phyloP scores from a whole-genome alignment of 2,113 vertebrate genomes.

The Upupa epops region DNA sequence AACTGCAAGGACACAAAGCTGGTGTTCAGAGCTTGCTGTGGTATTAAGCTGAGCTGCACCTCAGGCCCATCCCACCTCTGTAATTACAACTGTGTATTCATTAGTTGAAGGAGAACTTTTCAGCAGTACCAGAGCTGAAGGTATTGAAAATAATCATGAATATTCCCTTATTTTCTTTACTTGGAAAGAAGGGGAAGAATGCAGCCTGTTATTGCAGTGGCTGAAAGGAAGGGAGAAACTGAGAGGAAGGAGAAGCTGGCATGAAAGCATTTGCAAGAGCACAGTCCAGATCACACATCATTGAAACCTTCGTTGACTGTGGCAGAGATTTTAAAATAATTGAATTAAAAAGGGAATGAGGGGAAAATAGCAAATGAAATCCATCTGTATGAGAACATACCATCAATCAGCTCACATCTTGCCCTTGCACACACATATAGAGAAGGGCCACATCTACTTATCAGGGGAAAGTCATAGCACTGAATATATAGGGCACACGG shows the following conservation, averaged over 20 bases:
- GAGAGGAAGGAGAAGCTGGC: neutral
- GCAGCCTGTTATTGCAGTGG: neutral
- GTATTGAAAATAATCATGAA: neutral
- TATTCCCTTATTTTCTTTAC: neutral
- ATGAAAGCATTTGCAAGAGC: neutral
- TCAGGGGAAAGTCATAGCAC: neutral
- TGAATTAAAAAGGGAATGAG: neutral
- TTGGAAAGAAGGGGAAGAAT: neutral
- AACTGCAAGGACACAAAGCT: neutral
- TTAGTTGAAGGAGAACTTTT: neutral
- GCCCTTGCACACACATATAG: neutral
- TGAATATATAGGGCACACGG: neutral
- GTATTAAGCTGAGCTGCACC: neutral
- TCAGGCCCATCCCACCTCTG: neutral
- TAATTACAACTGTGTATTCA: neutral
- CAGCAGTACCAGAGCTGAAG: neutral
- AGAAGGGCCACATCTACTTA: slow-evolving; percentile 36
- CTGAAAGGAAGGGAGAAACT: neutral
- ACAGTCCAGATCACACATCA: neutral
- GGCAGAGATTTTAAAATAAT: slow-evolving; percentile 12
- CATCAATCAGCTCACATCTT: slow-evolving; percentile 43
- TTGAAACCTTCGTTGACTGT: neutral
- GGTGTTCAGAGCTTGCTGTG: neutral
- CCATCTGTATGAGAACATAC: slow-evolving; percentile 40
- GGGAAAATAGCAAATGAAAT: slow-evolving; percentile 49